Percentiles rank a stretch among this genome's conserved stretches.
These are phyloP conservation scores for Lethocerus indicus DNA, from an alignment of 1,140 invertebrate genomes.

Conservation along the genomic window DNA sequence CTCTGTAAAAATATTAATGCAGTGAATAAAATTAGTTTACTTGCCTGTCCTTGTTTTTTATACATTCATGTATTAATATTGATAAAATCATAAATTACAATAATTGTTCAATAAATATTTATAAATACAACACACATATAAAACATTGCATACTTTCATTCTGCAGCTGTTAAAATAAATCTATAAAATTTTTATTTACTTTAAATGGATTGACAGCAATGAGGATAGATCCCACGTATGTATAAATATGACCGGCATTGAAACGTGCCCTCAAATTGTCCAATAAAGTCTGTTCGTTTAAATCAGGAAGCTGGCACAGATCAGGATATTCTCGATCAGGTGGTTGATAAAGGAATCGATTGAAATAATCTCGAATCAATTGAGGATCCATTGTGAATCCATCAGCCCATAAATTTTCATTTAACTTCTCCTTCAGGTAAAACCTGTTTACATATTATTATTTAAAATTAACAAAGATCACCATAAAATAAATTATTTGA, in stretches of 20 bases:
- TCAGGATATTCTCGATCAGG: slow-evolving; percentile 85
- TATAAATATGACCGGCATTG: slow-evolving; percentile 84
- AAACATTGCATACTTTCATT: neutral
- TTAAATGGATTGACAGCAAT: slow-evolving; percentile 85
- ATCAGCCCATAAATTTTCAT: slow-evolving; percentile 64
- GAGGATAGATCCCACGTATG: slow-evolving; percentile 89
- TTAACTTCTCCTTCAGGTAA: slow-evolving; percentile 67
- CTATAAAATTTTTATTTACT: too few species aligned
- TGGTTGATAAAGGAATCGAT: slow-evolving; percentile 78
- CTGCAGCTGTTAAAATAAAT: too few species aligned
- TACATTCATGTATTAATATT: too few species aligned
- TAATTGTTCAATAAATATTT: too few species aligned
- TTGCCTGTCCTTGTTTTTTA: too few species aligned
- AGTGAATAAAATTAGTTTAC: too few species aligned
- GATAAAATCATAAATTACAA: too few species aligned
- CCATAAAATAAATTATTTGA: neutral
- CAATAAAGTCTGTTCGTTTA: slow-evolving; percentile 83
- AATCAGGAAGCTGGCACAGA: slow-evolving; percentile 83
- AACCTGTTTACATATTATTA: slow-evolving; percentile 33
- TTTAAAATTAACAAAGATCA: neutral
- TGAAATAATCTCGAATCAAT: slow-evolving; percentile 75
- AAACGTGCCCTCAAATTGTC: slow-evolving; percentile 83
- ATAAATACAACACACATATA: neutral
- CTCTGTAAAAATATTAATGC: too few species aligned
- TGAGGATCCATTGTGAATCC: slow-evolving; percentile 78